Conservation (phyloP, 2,113 vertebrate species). For the Climacteris rufus region DNA sequence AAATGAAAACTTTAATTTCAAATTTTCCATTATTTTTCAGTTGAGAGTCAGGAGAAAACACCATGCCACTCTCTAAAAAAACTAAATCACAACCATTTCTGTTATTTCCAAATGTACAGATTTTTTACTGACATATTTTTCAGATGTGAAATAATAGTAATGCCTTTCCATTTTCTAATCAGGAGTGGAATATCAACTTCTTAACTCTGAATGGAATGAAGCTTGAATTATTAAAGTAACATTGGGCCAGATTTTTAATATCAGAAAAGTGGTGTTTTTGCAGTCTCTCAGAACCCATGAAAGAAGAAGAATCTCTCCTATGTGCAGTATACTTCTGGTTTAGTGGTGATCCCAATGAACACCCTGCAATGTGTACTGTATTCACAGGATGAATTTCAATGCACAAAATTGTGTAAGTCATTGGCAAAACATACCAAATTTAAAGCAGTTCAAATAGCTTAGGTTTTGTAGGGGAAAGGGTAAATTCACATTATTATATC, state of each 20-base stretch:
- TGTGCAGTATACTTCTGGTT: neutral
- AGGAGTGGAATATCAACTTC: neutral
- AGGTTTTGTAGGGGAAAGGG: neutral
- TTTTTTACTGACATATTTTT: neutral
- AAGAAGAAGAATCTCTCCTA: neutral
- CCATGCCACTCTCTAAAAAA: neutral
- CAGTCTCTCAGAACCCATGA: neutral
- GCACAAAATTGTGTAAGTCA: neutral
- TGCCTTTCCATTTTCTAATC: neutral
- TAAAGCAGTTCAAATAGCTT: neutral
- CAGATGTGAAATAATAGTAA: neutral
- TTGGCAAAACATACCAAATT: neutral
- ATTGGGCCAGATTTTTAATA: neutral
- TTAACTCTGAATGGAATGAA: neutral
- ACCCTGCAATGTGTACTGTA: neutral
- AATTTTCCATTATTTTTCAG: neutral
- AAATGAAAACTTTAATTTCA: neutral
- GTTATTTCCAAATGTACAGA: neutral
- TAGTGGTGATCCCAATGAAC: neutral
- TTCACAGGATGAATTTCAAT: neutral
- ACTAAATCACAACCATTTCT: neutral
- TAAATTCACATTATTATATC: neutral
- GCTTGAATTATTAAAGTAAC: neutral
- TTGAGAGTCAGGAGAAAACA: neutral
- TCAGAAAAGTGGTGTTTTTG: neutral